Evolutionary conservation across 2,888 invertebrate genomes (phyloP).

Genomic region (Tiphia femorata): DNA sequence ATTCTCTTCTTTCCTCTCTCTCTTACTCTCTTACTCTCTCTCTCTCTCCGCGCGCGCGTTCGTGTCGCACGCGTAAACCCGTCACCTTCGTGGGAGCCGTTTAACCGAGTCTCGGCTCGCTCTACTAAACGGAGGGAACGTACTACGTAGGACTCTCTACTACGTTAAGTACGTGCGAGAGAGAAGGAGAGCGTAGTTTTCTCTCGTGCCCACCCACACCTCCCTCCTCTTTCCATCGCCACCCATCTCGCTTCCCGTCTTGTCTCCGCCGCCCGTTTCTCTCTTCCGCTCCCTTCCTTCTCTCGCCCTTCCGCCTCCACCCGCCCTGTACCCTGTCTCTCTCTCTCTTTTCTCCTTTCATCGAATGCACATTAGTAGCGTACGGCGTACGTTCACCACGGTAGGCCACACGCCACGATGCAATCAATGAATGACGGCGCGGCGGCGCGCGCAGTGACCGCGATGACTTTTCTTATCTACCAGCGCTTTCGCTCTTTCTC

Average conservation of each 20-base stretch:
- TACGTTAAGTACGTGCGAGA: slow-evolving; percentile 16
- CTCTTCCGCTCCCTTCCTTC: slow-evolving; percentile 27
- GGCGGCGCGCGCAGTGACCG: slow-evolving; percentile 55
- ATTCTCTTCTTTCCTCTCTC: neutral
- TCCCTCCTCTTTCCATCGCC: neutral
- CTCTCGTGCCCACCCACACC: slow-evolving; percentile 11
- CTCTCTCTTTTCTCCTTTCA: slow-evolving; percentile 32
- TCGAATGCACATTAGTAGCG: slow-evolving; percentile 40
- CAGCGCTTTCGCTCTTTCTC: slow-evolving; percentile 22
- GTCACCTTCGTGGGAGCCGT: slow-evolving; percentile 16
- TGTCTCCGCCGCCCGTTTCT: slow-evolving; percentile 1
- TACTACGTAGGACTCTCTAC: too few relatives aligned
- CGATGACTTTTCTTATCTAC: slow-evolving; percentile 57
- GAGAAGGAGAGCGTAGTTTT: slow-evolving; percentile 18
- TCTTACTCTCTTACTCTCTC: neutral
- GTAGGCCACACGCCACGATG: slow-evolving; percentile 44
- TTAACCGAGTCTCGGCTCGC: slow-evolving; percentile 16
- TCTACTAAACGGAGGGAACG: neutral
- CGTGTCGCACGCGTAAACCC: slow-evolving; percentile 14
- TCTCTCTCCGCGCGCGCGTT: neutral
- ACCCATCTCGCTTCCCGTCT: slow-evolving; percentile 1
- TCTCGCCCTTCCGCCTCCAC: slow-evolving; percentile 20
- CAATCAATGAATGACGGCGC: slow-evolving; percentile 62
- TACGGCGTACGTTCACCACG: slow-evolving; percentile 45
- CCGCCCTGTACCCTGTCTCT: neutral